These are phyloP conservation scores for Muscina levida DNA, from an alignment of 2,888 invertebrate genomes.

Conservation along the genomic window DNA sequence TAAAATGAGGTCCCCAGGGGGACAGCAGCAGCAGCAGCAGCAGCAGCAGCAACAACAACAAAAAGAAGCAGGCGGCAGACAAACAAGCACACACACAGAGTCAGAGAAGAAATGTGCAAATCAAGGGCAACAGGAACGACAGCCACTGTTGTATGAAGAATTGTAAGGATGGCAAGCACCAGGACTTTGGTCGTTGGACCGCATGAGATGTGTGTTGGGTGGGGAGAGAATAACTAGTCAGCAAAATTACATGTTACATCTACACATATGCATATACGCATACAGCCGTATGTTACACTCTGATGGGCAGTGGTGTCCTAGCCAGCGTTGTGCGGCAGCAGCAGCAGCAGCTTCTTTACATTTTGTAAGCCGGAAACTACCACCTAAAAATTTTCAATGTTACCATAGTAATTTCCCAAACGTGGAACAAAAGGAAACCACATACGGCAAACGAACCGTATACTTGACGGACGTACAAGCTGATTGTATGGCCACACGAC, in stretches of 20 bases:
- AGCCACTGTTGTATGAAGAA: too few relatives aligned
- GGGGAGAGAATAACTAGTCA: conserved; percentile 1
- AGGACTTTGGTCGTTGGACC: not conserved
- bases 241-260: not conserved
- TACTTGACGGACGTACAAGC: not conserved
- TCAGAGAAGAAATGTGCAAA: conserved; percentile 9
- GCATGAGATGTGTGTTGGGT: not conserved
- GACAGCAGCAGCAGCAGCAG: too few relatives aligned
- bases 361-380: conserved; percentile 41
- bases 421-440: conserved; percentile 30
- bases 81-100: not conserved
- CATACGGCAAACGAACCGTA: conserved; percentile 17
- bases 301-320: too few relatives aligned
- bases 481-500: conserved; percentile 1
- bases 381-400: conserved; percentile 35
- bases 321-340: not conserved
- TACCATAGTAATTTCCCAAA: conserved; percentile 45
- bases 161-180: too few relatives aligned
- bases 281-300: too few relatives aligned
- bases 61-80: not conserved
- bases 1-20: conserved; percentile 52
- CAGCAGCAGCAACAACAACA: conserved; percentile 36
- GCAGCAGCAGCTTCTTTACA: not conserved
- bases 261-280: conserved; percentile 20
- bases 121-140: conserved; percentile 37